Evolutionary conservation across 2,113 vertebrate genomes (phyloP).

Genomic region (Todiramphus saurophagus): DNA sequence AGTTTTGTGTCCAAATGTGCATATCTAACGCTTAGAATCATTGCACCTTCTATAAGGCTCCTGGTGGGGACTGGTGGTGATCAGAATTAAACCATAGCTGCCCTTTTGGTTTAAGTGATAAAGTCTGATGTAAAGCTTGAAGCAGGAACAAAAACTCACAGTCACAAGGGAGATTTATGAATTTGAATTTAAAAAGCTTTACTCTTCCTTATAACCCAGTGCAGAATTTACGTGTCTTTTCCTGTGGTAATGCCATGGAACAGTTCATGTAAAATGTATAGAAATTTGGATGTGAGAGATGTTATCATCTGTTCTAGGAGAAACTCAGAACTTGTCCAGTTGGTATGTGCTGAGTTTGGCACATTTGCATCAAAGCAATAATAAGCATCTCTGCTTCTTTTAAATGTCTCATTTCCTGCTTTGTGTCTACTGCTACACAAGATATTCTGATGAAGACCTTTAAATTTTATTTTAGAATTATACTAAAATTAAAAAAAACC

Average conservation of each 20-base stretch:
- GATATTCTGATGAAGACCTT: neutral
- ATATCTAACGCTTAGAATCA: neutral
- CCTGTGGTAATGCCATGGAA: neutral
- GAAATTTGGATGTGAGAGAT: neutral
- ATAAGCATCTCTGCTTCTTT: neutral
- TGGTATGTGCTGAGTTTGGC: constrained; percentile 22
- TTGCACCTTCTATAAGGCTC: accelerated
- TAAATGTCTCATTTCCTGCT: neutral
- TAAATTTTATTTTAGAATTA: neutral
- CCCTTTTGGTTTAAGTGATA: neutral
- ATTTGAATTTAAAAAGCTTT: neutral
- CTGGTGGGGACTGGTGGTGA: neutral
- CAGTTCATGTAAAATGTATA: neutral
- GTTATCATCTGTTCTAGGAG: neutral
- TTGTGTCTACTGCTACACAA: neutral
- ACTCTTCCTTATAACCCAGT: neutral
- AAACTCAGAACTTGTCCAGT: neutral
- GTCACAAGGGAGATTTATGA: neutral
- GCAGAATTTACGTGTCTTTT: neutral
- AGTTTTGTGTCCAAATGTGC: neutral
- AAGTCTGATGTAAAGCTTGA: neutral
- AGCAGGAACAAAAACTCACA: neutral
- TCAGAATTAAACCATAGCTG: neutral
- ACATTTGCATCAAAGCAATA: neutral
- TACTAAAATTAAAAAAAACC: neutral